These are phyloP conservation scores for Nannospalax galili DNA, from an alignment of 2,113 vertebrate species.

Conservation along the genomic window DNA sequence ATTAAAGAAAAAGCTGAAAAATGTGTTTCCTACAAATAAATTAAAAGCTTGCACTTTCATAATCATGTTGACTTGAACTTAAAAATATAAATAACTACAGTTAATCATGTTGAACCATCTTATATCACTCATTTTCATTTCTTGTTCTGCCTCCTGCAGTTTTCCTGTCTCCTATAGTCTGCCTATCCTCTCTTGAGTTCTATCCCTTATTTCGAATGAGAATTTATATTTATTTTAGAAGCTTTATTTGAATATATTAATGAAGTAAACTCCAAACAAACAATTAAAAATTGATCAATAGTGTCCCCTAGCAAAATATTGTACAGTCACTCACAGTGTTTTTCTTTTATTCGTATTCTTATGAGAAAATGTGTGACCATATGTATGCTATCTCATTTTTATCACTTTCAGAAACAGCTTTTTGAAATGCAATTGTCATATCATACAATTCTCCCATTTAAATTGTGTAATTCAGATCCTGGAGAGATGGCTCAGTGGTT, in stretches of 20 bases:
- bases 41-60: neutral
- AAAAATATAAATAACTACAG: constrained; percentile 13
- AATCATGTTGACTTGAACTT: constrained; percentile 28
- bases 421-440: constrained; percentile 35
- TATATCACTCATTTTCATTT: constrained; percentile 42
- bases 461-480: neutral
- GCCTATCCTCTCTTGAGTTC: neutral
- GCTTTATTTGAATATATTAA: constrained; percentile 49
- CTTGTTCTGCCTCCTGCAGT: neutral
- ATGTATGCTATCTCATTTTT: constrained; percentile 27
- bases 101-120: neutral
- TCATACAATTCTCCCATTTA: neutral
- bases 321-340: neutral
- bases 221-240: constrained; percentile 43
- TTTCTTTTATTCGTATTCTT: constrained; percentile 47
- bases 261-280: constrained; percentile 37
- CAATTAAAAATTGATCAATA: constrained; percentile 40
- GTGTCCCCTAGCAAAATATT: neutral
- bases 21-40: constrained; percentile 19
- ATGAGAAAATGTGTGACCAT: neutral
- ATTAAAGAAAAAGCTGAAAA: constrained; percentile 47
- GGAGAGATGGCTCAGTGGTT: no score
- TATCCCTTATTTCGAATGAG: constrained; percentile 16
- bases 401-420: constrained; percentile 32
- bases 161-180: neutral